Base-by-base conservation (phyloP, 1,140 invertebrate species). In the Ceratoteleas bidentatus region DNA sequence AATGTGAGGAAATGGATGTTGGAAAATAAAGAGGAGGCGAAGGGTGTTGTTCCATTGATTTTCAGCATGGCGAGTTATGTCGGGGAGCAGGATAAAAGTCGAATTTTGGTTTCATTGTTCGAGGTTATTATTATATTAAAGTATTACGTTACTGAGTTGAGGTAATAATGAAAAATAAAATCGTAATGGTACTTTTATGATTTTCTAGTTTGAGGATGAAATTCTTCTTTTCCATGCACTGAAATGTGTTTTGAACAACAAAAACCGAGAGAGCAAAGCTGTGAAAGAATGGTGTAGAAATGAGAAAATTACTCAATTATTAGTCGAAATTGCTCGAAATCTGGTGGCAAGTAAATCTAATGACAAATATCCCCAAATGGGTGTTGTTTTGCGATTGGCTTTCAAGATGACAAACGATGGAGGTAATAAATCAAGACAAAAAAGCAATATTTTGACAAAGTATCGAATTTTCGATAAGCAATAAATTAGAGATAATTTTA, bases 61-160 rank as follows among this genome's bases (percentile, higher is more conserved):
- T 94, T 95, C 84, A 90, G 90, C 64, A 85, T 95, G 33, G 87
- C 94, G 11, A 91, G 88, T 40, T 91, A 93, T 77, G 84, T 93
- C 56, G 81, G 89, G 50, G 83, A 90, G 15, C 75, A 85, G 2
- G 90, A 93, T 36, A 93, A 93, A 74, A 83, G 91, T 54, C 82
- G 84, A 10, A 88, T 94, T 45, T 88, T 95, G 56, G 84, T 91
- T 43, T 91, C 91, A 0, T 87, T 94, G 10, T 85, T 89, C 47
- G 83, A 92, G 89, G 93, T 93, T 89, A 85, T 56, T n/a, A n/a
- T n/a, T n/a, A n/a, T n/a, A n/a, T n/a, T n/a, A n/a, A n/a, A n/a
- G n/a, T n/a, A n/a, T n/a, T n/a, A n/a, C n/a, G n/a, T n/a, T n/a
- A n/a, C n/a, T n/a, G n/a, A n/a, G n/a, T n/a, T n/a, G n/a, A n/a